A percentile compares a stretch with the other conserved stretches of the same genome.
phyloP scores from a whole-genome alignment of 2,888 invertebrate genomes.

The Acleris literana region DNA sequence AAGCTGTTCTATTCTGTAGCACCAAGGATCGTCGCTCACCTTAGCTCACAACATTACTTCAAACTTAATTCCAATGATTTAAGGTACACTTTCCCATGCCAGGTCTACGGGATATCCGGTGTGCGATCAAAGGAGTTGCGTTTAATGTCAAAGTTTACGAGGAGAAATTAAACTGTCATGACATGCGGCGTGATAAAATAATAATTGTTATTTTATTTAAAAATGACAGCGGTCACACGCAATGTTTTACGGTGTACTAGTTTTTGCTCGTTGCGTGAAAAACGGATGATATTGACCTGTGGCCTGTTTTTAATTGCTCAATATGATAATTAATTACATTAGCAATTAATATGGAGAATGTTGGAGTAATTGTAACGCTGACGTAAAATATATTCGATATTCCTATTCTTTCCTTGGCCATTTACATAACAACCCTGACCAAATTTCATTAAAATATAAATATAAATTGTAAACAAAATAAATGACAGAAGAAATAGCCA shows the following conservation, averaged over 20 bases:
- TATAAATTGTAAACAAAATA: too few relatives aligned
- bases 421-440: too few relatives aligned
- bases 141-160: slow-evolving; percentile 23
- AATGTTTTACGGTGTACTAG: not conserved
- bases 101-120: not conserved
- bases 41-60: not conserved
- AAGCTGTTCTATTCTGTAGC: not conserved
- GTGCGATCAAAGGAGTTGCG: slow-evolving; percentile 1
- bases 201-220: slow-evolving; percentile 31
- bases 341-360: too few relatives aligned
- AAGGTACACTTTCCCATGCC: not conserved
- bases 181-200: slow-evolving; percentile 26
- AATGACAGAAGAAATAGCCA: too few relatives aligned
- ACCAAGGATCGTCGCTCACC: not conserved
- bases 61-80: not conserved
- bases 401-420: too few relatives aligned
- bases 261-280: too few relatives aligned
- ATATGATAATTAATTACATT: too few relatives aligned
- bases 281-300: too few relatives aligned
- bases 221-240: slow-evolving; percentile 5
- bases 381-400: too few relatives aligned
- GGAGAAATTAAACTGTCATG: slow-evolving; percentile 18
- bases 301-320: too few relatives aligned
- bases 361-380: too few relatives aligned
- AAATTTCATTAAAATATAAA: too few relatives aligned